Base-by-base conservation (phyloP, 1,140 invertebrate species). In the Achroia grisella region DNA sequence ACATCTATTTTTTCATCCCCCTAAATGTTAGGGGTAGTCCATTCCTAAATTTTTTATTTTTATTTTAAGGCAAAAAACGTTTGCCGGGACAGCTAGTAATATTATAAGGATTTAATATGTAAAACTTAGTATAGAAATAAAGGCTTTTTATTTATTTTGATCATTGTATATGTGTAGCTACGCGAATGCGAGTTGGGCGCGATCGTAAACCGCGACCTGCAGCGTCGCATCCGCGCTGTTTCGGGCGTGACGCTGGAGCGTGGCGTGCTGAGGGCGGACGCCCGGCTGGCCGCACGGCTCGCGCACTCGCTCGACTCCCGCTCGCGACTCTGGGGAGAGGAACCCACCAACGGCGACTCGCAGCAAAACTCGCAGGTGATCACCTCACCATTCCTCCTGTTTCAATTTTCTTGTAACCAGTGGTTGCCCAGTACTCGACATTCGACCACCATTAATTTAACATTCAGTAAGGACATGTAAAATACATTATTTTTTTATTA, bases 201-300 rank as follows among this genome's bases (percentile, higher is more conserved):
- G 94, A 99, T 80, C 93, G 94, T 87, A 95, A 99, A 88, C 88
- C 89, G 97, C 2, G 98, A 99, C 84, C 83, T 99, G 9, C 96
- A 93, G 50, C 91, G 97, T 10, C 90, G 98, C 27, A 95, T 99
- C 40, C 91, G 98, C 0, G 93, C 95, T 3, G 94, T 97, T 0
- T 97, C 95, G 80, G 97, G 97, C 4, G 91, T 99, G 2, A 96
- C 96, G 0, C 92, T 94, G 10, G 96, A 98, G 72, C 96, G 97
- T 60, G 90, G 93, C 55, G 93, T 99, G 34, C 93, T 98, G 2
- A 89, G 95, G 17, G 91, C 95, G 29, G 98, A 99, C 75, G 96
- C 99, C 13, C 94, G 97, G 57, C 88, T 98, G 10, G 94, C 96
- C 12, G 97, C 98, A 0, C 95, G 95, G 65, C 94, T 99, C n/a